Evolutionary conservation across 2,888 invertebrate species (phyloP).

Genomic region (Chloromyia formosa): DNA sequence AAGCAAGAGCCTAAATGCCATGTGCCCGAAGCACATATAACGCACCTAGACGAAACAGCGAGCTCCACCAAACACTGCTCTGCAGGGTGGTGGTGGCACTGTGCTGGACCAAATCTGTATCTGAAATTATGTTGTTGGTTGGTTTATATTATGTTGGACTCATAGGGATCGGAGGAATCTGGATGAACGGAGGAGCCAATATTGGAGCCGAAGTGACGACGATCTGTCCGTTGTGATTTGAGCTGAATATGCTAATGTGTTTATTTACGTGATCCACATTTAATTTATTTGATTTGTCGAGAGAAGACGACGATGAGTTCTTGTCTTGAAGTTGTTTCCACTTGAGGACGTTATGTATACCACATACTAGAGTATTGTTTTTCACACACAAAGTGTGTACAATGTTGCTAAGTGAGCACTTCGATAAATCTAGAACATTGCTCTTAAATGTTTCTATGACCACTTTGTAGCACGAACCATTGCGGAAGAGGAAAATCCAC

Average conservation of each 20-base stretch:
- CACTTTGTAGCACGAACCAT: too few species aligned
- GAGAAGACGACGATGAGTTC: slow-evolving; percentile 16
- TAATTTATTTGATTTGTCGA: slow-evolving; percentile 45
- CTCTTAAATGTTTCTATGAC: too few species aligned
- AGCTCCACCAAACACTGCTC: too few species aligned
- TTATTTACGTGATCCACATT: slow-evolving; percentile 43
- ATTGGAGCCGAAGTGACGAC: neutral
- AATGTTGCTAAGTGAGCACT: neutral
- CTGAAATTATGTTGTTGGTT: too few species aligned
- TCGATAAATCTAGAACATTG: too few species aligned
- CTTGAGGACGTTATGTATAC: slow-evolving; percentile 2
- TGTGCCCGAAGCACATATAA: too few species aligned
- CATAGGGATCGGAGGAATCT: neutral
- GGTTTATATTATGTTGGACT: too few species aligned
- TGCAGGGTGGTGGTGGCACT: too few species aligned
- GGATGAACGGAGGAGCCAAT: slow-evolving; percentile 4
- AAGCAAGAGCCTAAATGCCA: too few species aligned
- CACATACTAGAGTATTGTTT: slow-evolving; percentile 11
- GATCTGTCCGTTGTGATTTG: slow-evolving; percentile 20
- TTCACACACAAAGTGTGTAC: neutral
- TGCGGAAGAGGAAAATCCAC: too few species aligned
- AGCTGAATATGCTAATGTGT: slow-evolving; percentile 35
- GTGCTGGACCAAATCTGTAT: neutral
- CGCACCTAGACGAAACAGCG: too few species aligned
- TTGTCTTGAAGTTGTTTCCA: slow-evolving; percentile 37